These are phyloP conservation scores for Ophion slaviceki DNA, from an alignment of 2,888 invertebrate genomes.

Conservation along the genomic window DNA sequence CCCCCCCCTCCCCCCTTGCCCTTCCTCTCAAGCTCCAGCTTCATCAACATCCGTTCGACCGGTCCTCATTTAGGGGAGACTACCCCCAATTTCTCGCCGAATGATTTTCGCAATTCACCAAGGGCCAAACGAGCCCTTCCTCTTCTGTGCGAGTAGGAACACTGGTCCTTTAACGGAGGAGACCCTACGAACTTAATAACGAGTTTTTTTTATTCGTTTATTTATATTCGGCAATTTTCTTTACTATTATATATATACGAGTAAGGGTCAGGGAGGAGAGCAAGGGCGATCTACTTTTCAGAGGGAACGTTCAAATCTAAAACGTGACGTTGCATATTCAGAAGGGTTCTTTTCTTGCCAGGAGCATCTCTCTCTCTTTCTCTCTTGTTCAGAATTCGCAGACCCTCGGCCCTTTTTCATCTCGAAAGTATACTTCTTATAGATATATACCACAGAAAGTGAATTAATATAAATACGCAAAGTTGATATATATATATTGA, in stretches of 20 bases:
- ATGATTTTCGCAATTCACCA: not conserved
- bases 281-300: slow-evolving; percentile 20
- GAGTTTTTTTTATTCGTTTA: too few relatives aligned
- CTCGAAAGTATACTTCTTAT: slow-evolving; percentile 10
- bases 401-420: slow-evolving; percentile 9
- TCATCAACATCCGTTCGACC: not conserved
- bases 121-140: not conserved
- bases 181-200: too few relatives aligned
- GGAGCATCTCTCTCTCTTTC: not conserved
- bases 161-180: too few relatives aligned
- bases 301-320: slow-evolving; percentile 48
- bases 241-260: too few relatives aligned
- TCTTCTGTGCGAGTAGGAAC: too few relatives aligned
- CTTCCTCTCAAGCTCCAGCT: not conserved
- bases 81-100: not conserved
- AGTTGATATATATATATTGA: not conserved
- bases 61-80: not conserved
- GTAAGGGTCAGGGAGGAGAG: not conserved
- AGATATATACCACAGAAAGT: not conserved
- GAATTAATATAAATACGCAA: not conserved
- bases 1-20: not conserved
- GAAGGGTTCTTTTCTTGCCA: slow-evolving; percentile 35
- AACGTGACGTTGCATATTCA: slow-evolving; percentile 70
- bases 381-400: slow-evolving; percentile 37
- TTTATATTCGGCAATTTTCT: too few relatives aligned